Evolutionary conservation across 2,888 invertebrate species (phyloP), one percentile per base, ranked within the genome.

Genomic region (Caenorhabditis zanzibari): DNA sequence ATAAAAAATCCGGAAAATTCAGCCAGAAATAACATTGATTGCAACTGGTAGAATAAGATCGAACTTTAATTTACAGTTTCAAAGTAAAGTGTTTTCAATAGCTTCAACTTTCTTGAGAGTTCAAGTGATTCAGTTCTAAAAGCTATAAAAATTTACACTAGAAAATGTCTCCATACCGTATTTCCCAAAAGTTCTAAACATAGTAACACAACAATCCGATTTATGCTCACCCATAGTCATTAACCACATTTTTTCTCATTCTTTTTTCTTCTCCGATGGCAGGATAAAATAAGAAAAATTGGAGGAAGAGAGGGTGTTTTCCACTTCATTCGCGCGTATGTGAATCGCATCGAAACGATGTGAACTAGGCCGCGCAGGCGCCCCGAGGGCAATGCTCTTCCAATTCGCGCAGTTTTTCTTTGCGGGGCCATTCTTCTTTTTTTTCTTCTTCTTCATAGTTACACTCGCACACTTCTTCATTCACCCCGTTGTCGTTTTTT

Each of bases 321-420:
- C 79, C 71, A 79, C 79, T 79, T 79, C 71, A 79, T 79, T 79
- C 79, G 63, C 79, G 71, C 79, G 79, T 71, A 79, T 79, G 79
- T 64, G 79, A 79, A 79, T 79, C 79, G 79, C 79, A 72, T 79
- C 79, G 71, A 79, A 79, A 79, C 79, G 71, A 79, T 79, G 79
- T 79, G 79, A 79, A 79, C 79, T 79, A 79, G 79, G 77, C 77
- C 32, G 38, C 38, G 32, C 38, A 63, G 61, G 77, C 77, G 71
- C 79, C 79, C 77, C 71, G 79, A 79, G 79, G 79, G 79, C 79
- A 79, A 79, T 79, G 79, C 79, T 79, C 79, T 79, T 79, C 79
- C 79, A 79, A 79, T 79, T 79, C 79, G 79, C 79, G 79, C 79
- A 79, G 79, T 79, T 79, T 79, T 79, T 79, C 71, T 79, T 79